Base-by-base conservation (phyloP, 2,797 vertebrate species). In the Chiroxiphia lanceolata region DNA sequence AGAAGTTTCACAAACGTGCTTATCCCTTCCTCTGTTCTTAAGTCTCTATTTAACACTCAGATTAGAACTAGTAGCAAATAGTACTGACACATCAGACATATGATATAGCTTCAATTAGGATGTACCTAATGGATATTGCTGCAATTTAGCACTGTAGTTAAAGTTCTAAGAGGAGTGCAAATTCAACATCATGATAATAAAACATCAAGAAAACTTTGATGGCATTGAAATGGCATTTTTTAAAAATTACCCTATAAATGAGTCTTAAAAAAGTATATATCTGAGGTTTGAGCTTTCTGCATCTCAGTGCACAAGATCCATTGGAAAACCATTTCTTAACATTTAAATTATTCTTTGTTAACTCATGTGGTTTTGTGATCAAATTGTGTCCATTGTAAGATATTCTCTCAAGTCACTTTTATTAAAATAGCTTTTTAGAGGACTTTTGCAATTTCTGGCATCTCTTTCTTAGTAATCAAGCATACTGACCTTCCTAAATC, bases 91-190 rank as follows among this genome's bases (percentile, higher is more conserved):
- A 98, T 98, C 98, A 98, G 96, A 98, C 94, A 96, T 97, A 98
- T 95, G 97, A 98, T 98, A 96, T 96, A 95, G 83, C 96, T 97
- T 98, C 97, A 98, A 97, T 98, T 98, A 98, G 95, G 94, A 97
- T 96, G 90, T 94, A 97, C 94, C 97, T 98, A 98, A 98, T 98
- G 97, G 96, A 92, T 97, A 98, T 97, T 97, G 98, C 96, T 97
- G 97, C 90, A 98, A 97, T 98, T 98, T 97, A 97, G 96, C 76
- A 97, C 97, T 97, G 95, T 98, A 98, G 98, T 98, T 98, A 98
- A 98, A 97, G 95, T 97, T 98, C 96, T 95, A 96, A 97, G 94
- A 98, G 95, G 95, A 97, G 92, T 94, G 91, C 89, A 97, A 98
- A 98, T 98, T 97, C 97, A 98, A 97, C 95, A 97, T 96, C 97